phyloP scores from a whole-genome alignment of 2,888 invertebrate genomes.

The Odontocolon sp. region DNA sequence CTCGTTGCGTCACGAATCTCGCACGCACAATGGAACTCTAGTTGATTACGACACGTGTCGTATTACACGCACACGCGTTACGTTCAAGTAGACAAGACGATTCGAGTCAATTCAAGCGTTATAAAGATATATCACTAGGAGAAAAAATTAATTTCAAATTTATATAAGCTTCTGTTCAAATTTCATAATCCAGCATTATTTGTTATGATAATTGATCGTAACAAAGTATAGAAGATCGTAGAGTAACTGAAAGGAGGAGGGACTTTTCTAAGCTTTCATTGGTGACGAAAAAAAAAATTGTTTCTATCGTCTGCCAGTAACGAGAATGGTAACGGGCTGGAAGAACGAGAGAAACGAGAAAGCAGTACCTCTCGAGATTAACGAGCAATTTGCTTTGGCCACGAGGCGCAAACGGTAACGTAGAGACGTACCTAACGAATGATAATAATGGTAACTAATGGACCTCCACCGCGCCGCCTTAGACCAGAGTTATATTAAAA shows the following conservation, averaged over 20 bases:
- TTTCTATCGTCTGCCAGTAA: too few relatives aligned
- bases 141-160: too few relatives aligned
- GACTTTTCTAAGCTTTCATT: too few relatives aligned
- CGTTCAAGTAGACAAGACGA: neutral
- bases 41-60: constrained; percentile 8
- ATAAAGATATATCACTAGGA: too few relatives aligned
- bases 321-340: neutral
- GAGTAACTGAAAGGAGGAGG: too few relatives aligned
- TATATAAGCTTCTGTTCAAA: too few relatives aligned
- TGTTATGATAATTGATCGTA: too few relatives aligned
- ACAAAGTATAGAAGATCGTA: too few relatives aligned
- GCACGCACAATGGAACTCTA: constrained; percentile 51
- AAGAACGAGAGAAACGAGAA: constrained; percentile 48
- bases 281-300: too few relatives aligned
- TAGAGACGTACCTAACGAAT: constrained; percentile 58
- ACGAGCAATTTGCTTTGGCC: constrained; percentile 59
- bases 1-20: constrained; percentile 47
- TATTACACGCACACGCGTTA: neutral
- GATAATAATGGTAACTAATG: constrained; percentile 62
- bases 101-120: neutral
- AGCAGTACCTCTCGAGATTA: constrained; percentile 53
- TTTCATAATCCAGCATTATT: too few relatives aligned
- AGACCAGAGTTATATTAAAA: constrained; percentile 55
- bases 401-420: constrained; percentile 23
- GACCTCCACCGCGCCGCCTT: constrained; percentile 45